Evolutionary conservation across 2,888 invertebrate genomes (phyloP), one percentile per base, ranked within the genome.

Genomic region (Panzeria rudis): DNA sequence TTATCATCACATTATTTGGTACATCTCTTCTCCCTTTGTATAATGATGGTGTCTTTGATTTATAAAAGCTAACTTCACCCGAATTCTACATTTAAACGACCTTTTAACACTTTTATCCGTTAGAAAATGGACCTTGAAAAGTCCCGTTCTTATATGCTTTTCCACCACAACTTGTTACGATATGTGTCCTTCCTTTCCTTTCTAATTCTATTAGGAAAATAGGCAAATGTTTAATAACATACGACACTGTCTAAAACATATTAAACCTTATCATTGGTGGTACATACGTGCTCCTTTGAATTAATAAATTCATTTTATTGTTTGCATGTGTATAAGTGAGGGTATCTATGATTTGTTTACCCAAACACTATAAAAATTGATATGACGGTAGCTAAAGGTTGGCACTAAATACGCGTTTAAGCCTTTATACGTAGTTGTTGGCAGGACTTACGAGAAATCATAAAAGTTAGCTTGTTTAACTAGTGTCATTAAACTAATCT

Each of bases 171-270:
- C 73, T 73, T 79, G 54, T 77, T 80, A 35, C 72, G 15, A 35
- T 38, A 38, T 11, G 38, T 29, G 38, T 64, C 47, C 50, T 52
- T 50, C 50, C 69, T 73, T 69, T 84, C 75, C 78, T 35, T 71
- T 77, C 76, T 83, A 85, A 85, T 86, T 86, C 81, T 84, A 83
- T 86, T 86, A 82, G 66, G 50, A 73, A 71, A 81, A 79, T 86
- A 82, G 66, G 54, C 69, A 71, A 81, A 81, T 69, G 72, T 75
- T 76, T 72, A 64, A 82, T 77, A 77, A 25, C 71, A 77, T 79
- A 59, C 78, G 73, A 78, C 47, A 47, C 50, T 68, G 73, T 64
- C 32, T 59, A 54, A 25, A 47, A 66, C 84, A 75, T 73, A 77
- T 79, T 82, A 78, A 82, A 71, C 64, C 78, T 86, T 86, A 80